A percentile compares a stretch with the other conserved stretches of the same genome.
These are phyloP conservation scores for Baccha elongata DNA, from an alignment of 2,888 invertebrate genomes.

Conservation along the genomic window DNA sequence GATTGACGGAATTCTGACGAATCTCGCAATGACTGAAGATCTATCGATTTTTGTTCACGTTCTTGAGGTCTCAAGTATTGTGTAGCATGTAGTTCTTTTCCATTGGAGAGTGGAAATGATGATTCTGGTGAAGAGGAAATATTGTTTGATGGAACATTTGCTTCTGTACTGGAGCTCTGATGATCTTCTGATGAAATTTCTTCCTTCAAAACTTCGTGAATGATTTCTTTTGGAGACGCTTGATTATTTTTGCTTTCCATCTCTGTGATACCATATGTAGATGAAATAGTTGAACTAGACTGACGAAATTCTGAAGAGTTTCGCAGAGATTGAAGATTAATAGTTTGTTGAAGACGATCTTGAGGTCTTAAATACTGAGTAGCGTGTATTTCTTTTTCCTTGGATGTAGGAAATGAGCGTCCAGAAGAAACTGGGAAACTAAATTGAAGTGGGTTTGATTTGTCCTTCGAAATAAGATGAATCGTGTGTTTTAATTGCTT, in stretches of 20 bases:
- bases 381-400: neutral
- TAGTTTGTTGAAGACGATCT: conserved; percentile 75
- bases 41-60: conserved; percentile 74
- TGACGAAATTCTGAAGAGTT: neutral
- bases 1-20: neutral
- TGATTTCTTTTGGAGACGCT: neutral
- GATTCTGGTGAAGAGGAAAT: neutral
- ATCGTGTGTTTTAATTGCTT: neutral
- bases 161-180: neutral
- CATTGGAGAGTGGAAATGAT: neutral
- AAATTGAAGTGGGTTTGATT: neutral
- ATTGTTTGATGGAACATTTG: neutral
- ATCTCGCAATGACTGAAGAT: neutral
- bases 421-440: neutral
- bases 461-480: neutral
- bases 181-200: neutral
- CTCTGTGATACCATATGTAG: neutral
- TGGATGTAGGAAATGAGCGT: neutral
- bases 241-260: neutral
- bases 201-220: neutral
- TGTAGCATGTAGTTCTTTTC: neutral
- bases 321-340: neutral
- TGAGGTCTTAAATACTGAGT: conserved; percentile 24
- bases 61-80: conserved; percentile 65
- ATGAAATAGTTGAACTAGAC: neutral